A percentile compares a stretch with the other conserved stretches of the same genome.
phyloP scores from a whole-genome alignment of 2,113 vertebrate genomes.

The Ictidomys tridecemlineatus region DNA sequence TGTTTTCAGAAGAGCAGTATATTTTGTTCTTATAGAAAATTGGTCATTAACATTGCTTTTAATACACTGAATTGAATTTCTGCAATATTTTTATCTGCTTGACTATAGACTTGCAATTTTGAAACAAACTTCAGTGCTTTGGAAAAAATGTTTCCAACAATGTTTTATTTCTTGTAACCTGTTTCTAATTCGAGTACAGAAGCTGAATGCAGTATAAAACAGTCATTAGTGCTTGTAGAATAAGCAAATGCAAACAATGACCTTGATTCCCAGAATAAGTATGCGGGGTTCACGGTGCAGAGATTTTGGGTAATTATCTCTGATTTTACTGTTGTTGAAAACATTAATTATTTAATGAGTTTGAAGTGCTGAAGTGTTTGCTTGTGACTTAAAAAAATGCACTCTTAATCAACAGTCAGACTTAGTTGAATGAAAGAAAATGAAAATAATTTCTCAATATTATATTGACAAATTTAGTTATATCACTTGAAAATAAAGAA shows the following conservation, averaged over 20 bases:
- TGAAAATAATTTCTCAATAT: conserved; percentile 2
- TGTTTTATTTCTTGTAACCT: conserved; percentile 32
- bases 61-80: conserved; percentile 59
- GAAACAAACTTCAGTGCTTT: neutral
- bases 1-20: conserved; percentile 40
- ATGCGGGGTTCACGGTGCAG: conserved; percentile 1
- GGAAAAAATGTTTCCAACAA: conserved; percentile 30
- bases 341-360: conserved; percentile 73
- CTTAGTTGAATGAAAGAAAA: conserved; percentile 41
- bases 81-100: conserved; percentile 19
- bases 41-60: neutral
- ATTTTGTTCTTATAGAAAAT: conserved; percentile 53
- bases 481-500: neutral
- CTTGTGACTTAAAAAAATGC: conserved; percentile 50
- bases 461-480: neutral
- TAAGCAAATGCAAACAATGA: conserved; percentile 66
- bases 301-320: conserved; percentile 72
- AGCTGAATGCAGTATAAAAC: conserved; percentile 41
- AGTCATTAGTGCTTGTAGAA: conserved; percentile 59
- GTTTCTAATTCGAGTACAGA: conserved; percentile 41
- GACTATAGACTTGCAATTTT: conserved; percentile 52
- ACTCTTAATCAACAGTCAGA: conserved; percentile 28
- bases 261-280: conserved; percentile 53
- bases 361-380: conserved; percentile 70
- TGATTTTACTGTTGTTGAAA: conserved; percentile 73